Percentiles rank a stretch among this genome's conserved stretches.
Evolutionary conservation across 2,113 vertebrate species (phyloP).

Genomic region (Symphodus melops): DNA sequence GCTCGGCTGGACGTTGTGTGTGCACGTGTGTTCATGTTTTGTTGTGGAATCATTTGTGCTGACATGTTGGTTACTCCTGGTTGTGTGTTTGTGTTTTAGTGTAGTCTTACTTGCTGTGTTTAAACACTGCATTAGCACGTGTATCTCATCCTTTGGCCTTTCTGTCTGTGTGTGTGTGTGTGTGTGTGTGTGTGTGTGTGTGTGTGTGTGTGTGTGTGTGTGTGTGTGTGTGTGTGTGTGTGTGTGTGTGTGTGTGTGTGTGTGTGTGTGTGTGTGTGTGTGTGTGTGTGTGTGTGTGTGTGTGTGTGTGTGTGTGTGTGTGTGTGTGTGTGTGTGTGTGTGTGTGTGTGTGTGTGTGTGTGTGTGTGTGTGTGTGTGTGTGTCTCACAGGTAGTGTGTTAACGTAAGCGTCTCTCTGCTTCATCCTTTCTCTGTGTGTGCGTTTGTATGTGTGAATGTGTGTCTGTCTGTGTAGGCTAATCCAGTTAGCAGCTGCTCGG

Average conservation of each 20-base stretch:
- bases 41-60: conserved; percentile 8
- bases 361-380: conserved; percentile 18
- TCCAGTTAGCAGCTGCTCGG: conserved; percentile 83
- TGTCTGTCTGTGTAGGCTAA: conserved; percentile 70
- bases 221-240: conserved; percentile 17
- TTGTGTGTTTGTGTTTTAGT: conserved; percentile 17
- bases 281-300: too few species aligned
- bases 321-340: too few species aligned
- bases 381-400: conserved; percentile 61
- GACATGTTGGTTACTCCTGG: not conserved
- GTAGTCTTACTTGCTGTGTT: conserved; percentile 19
- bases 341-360: conserved; percentile 5
- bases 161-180: too few species aligned
- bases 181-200: conserved; percentile 13
- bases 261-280: conserved; percentile 1
- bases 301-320: too few species aligned
- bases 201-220: conserved; percentile 16
- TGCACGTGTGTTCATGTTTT: not conserved
- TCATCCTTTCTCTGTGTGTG: conserved; percentile 3
- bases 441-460: conserved; percentile 37
- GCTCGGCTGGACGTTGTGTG: not conserved
- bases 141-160: conserved; percentile 35
- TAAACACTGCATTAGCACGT: conserved; percentile 5
- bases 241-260: conserved; percentile 18
- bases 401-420: conserved; percentile 28